Conservation (phyloP, 2,113 vertebrate species). For the Andinoacara biseriatus region DNA sequence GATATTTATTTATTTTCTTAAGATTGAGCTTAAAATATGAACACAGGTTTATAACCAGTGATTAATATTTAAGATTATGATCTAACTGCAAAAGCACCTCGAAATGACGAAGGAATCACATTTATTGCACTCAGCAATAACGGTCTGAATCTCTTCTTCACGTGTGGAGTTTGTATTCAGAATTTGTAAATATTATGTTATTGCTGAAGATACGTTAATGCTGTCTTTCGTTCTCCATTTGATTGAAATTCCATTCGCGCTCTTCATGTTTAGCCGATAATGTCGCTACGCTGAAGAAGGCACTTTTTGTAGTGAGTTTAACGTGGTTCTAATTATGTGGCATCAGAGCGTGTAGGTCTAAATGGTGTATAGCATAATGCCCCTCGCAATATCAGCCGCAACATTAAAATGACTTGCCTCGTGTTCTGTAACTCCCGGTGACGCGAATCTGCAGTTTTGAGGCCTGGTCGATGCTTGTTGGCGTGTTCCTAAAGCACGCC, state of each 20-base stretch:
- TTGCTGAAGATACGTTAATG: conserved; percentile 25
- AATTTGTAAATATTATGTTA: conserved; percentile 41
- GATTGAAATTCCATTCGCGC: conserved; percentile 4
- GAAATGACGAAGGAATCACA: background rate
- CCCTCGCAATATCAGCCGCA: background rate
- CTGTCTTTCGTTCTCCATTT: conserved; percentile 14
- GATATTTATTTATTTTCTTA: conserved; percentile 67
- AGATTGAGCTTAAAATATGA: background rate
- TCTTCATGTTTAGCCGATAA: conserved; percentile 14
- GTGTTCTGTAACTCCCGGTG: background rate
- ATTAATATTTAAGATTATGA: conserved; percentile 17
- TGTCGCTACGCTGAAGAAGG: background rate
- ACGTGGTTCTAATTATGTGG: conserved; percentile 11
- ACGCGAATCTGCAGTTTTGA: background rate
- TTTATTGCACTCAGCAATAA: conserved; percentile 34
- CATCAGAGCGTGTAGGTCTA: background rate
- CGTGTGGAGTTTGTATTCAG: conserved; percentile 15
- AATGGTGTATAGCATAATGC: background rate
- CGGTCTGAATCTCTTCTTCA: background rate
- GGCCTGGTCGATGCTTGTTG: background rate
- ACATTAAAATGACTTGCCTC: background rate
- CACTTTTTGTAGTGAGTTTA: background rate
- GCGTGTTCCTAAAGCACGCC: background rate
- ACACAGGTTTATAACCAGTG: background rate
- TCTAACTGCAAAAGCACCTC: background rate